phyloP scores from a whole-genome alignment of 2,797 vertebrate genomes.

The Myotis planiceps region DNA sequence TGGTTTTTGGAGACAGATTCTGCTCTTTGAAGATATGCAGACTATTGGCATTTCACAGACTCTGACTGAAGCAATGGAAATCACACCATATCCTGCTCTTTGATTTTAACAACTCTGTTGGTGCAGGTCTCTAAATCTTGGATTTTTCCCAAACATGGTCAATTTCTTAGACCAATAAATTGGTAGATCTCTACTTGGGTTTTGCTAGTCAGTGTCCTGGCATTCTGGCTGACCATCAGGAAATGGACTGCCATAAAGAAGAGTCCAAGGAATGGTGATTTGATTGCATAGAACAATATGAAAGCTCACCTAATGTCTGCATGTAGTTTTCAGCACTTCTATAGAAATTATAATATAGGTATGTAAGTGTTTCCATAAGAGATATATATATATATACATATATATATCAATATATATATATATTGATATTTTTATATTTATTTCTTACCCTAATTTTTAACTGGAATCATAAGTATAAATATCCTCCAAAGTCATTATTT shows the following conservation, averaged over 20 bases:
- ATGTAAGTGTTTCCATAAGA: neutral
- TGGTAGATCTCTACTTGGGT: neutral
- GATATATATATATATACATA: neutral
- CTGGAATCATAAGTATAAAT: neutral
- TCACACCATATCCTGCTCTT: slow-evolving; percentile 81
- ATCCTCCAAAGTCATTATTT: neutral
- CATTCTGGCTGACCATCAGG: neutral
- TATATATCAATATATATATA: neutral
- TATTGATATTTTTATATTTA: neutral
- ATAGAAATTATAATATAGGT: slow-evolving; percentile 9
- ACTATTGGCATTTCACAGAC: slow-evolving; percentile 81
- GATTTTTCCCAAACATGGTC: neutral
- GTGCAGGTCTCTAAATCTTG: slow-evolving; percentile 64
- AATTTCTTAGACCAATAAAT: neutral
- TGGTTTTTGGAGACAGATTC: slow-evolving; percentile 81
- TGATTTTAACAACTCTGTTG: slow-evolving; percentile 81
- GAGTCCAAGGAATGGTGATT: neutral
- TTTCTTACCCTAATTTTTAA: slow-evolving; percentile 8
- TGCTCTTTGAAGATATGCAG: slow-evolving; percentile 84
- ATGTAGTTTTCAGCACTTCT: neutral
- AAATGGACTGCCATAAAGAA: neutral
- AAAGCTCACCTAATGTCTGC: neutral
- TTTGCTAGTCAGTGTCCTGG: neutral
- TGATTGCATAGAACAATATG: neutral
- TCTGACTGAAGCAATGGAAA: slow-evolving; percentile 82